phyloP scores from a whole-genome alignment of 2,888 invertebrate species.

The Cosmia pyralina region DNA sequence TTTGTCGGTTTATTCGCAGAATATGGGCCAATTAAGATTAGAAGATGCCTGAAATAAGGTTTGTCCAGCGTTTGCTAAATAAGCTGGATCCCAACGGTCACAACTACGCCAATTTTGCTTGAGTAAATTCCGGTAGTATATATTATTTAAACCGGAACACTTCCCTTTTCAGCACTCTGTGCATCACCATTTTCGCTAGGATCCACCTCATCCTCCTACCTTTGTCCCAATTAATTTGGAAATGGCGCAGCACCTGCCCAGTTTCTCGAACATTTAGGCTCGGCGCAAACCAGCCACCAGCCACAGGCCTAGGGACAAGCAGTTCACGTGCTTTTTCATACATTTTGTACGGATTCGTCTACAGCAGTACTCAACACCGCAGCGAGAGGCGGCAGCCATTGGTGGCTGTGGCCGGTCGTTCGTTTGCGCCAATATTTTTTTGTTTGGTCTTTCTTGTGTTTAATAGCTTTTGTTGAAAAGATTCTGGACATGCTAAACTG shows the following conservation, averaged over 20 bases:
- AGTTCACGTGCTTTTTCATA: no score
- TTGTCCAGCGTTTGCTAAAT: background rate
- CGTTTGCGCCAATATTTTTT: background rate
- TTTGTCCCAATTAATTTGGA: background rate
- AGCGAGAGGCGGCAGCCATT: no score
- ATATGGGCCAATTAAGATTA: background rate
- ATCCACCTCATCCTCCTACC: background rate
- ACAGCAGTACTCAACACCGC: no score
- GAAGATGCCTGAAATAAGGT: background rate
- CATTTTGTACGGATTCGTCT: no score
- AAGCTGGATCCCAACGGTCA: background rate
- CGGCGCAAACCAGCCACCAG: no score
- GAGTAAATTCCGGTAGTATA: no score
- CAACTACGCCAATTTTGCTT: no score
- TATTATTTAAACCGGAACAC: background rate
- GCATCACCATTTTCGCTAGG: background rate
- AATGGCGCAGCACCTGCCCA: background rate
- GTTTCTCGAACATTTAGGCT: background rate
- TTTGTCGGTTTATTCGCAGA: background rate
- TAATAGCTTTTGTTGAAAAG: background rate
- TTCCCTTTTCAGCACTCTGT: background rate
- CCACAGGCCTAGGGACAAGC: no score
- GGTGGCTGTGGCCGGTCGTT: no score
- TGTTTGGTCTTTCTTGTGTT: background rate
- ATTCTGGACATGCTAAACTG: background rate